phyloP scores from a whole-genome alignment of 2,797 vertebrate genomes.

The Apogon hyalosoma region DNA sequence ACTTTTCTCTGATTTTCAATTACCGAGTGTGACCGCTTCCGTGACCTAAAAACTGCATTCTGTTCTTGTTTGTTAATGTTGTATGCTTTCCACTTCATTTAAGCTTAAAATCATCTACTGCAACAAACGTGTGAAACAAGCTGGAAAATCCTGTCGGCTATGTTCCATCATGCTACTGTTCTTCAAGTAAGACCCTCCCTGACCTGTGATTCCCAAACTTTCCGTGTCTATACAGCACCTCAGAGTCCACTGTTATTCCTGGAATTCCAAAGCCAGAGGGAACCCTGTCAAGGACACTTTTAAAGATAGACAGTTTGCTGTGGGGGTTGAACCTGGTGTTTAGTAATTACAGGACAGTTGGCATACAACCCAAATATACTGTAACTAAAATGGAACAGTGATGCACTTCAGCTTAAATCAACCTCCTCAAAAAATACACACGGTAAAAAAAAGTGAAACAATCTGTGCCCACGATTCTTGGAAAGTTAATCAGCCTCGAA shows the following conservation, averaged over 20 bases:
- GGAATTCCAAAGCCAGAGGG: constrained; percentile 25
- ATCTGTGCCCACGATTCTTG: constrained; percentile 43
- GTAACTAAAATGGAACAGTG: constrained; percentile 18
- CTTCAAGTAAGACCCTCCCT: constrained; percentile 1
- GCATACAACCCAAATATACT: constrained; percentile 5
- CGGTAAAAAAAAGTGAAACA: constrained; percentile 36
- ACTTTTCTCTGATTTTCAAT: constrained; percentile 33
- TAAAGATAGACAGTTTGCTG: constrained; percentile 16
- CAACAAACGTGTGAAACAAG: constrained; percentile 37
- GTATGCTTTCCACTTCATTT: constrained; percentile 11
- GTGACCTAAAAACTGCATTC: constrained; percentile 4
- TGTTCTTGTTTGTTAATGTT: constrained; percentile 22
- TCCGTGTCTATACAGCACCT: not conserved
- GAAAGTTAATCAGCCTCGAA: constrained; percentile 55
- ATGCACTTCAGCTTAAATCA: constrained; percentile 28
- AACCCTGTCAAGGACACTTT: constrained; percentile 20
- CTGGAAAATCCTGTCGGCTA: constrained; percentile 18
- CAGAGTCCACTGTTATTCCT: constrained; percentile 20
- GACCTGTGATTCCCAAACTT: constrained; percentile 17
- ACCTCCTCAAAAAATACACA: constrained; percentile 29
- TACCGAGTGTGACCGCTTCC: not conserved
- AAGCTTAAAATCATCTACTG: constrained; percentile 15
- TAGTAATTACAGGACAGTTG: constrained; percentile 21
- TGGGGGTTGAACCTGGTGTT: not conserved
- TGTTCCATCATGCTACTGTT: constrained; percentile 1